Conservation (phyloP, 2,113 vertebrate species). For the Scomber scombrus region DNA sequence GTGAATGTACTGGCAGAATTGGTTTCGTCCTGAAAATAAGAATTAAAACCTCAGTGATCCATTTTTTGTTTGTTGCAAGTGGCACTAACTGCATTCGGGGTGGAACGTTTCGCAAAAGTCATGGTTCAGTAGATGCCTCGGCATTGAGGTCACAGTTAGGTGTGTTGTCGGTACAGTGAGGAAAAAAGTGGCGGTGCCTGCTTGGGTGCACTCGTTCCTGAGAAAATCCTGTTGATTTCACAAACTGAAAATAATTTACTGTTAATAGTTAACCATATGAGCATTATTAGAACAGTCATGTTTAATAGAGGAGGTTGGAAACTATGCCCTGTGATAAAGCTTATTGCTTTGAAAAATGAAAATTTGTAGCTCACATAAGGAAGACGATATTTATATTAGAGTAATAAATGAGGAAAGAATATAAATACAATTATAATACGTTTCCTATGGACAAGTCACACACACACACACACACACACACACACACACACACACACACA, state of each 20-base stretch:
- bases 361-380: conserved; percentile 49
- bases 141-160: conserved; percentile 78
- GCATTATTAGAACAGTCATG: conserved; percentile 49
- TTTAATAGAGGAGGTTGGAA: conserved; percentile 33
- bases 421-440: conserved; percentile 26
- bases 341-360: conserved; percentile 75
- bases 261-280: conserved; percentile 33
- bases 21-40: conserved; percentile 45
- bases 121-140: conserved; percentile 64
- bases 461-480: no score
- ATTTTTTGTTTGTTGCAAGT: conserved; percentile 65
- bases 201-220: conserved; percentile 75
- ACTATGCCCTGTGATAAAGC: conserved; percentile 52
- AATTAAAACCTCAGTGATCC: conserved; percentile 36
- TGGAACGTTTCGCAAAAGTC: conserved; percentile 75
- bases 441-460: conserved; percentile 1
- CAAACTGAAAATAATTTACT: conserved; percentile 51
- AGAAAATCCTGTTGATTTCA: conserved; percentile 71
- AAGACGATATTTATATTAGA: conserved; percentile 65
- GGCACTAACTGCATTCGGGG: conserved; percentile 69
- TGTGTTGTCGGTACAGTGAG: conserved; percentile 72
- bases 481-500: neutral
- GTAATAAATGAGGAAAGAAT: conserved; percentile 24
- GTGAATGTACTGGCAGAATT: conserved; percentile 59
- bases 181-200: conserved; percentile 70